phyloP scores from a whole-genome alignment of 92 coral and sea anemone genomes.

The Anthopleura xanthogrammica region DNA sequence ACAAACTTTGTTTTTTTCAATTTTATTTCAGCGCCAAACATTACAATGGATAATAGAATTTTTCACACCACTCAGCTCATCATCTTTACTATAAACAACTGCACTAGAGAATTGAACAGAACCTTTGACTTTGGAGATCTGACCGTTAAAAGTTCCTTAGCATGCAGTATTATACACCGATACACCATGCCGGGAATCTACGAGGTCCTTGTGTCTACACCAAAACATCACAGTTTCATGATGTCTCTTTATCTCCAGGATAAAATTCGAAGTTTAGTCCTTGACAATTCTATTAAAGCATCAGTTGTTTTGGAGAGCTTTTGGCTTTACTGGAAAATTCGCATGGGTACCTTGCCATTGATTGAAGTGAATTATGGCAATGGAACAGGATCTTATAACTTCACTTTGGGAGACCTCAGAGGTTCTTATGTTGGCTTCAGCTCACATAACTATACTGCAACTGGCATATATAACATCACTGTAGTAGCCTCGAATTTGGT shows the following conservation, averaged over 20 bases:
- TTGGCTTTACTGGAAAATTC: conserved; percentile 44
- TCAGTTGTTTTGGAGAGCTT: conserved; percentile 26
- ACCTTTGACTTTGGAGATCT: conserved; percentile 60
- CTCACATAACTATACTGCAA: conserved; percentile 32
- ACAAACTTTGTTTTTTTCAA: background rate
- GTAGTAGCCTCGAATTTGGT: conserved; percentile 31
- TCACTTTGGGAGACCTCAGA: conserved; percentile 7
- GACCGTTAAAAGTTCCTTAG: conserved; percentile 21
- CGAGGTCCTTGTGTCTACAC: conserved; percentile 27
- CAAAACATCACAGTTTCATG: conserved; percentile 25
- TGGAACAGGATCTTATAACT: background rate
- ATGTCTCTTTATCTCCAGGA: conserved; percentile 37
- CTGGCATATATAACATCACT: conserved; percentile 41
- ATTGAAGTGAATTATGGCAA: conserved; percentile 45
- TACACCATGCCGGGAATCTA: conserved; percentile 49
- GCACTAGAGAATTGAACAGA: background rate
- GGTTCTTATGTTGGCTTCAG: conserved; percentile 10
- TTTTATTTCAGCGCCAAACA: conserved; percentile 37
- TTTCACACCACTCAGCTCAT: conserved; percentile 5
- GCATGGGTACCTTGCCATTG: conserved; percentile 40
- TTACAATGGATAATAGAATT: conserved; percentile 13
- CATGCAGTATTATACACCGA: conserved; percentile 50
- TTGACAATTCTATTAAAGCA: conserved; percentile 8
- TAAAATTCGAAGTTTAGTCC: conserved; percentile 24
- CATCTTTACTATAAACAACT: background rate